phyloP scores from a whole-genome alignment of 2,113 vertebrate species.

The Strigops habroptila region DNA sequence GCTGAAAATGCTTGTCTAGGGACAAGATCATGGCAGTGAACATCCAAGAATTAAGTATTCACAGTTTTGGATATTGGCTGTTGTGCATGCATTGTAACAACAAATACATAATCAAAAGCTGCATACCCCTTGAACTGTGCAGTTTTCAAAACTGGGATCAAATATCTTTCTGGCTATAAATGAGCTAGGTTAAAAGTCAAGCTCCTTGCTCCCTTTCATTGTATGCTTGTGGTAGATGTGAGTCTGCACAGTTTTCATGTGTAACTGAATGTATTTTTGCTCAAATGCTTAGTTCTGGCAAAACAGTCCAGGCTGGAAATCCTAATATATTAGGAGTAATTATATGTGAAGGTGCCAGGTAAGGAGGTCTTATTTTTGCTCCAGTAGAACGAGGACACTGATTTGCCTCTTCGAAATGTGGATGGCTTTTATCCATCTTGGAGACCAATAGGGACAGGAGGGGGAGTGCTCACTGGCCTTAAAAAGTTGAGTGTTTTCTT shows the following conservation, averaged over 20 bases:
- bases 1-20: not conserved
- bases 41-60: not conserved
- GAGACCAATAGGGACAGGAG: not conserved
- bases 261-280: not conserved
- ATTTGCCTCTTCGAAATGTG: not conserved
- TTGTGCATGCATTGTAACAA: not conserved
- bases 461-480: not conserved
- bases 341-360: not conserved
- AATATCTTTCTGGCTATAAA: not conserved
- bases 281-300: not conserved
- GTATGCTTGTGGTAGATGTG: not conserved
- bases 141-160: not conserved
- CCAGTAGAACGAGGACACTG: not conserved
- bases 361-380: not conserved
- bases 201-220: not conserved
- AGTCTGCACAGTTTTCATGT: too few relatives aligned
- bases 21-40: not conserved
- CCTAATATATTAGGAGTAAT: rapidly evolving
- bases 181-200: not conserved
- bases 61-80: not conserved
- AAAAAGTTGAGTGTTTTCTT: not conserved
- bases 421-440: not conserved
- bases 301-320: not conserved
- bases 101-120: not conserved
- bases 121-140: rapidly evolving